Base-by-base conservation (phyloP, 2,888 invertebrate species). In the Mythimna lalbum region DNA sequence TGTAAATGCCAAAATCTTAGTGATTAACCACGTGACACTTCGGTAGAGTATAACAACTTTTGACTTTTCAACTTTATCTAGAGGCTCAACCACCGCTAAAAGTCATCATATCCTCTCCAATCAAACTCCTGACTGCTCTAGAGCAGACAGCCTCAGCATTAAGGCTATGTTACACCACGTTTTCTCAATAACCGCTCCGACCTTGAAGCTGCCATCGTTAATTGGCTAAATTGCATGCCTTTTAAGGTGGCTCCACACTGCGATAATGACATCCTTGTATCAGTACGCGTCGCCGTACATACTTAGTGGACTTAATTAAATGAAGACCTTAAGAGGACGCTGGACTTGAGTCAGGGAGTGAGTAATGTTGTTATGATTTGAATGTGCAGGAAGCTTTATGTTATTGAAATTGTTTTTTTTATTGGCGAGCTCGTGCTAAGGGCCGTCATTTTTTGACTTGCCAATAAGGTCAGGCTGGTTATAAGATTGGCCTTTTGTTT, bases 161-260 rank as follows among this genome's bases (percentile, higher is more conserved):
- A 83, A 85, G 80, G 88, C 76, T 67, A 71, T 82, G 81, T 81
- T 81, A 78, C 82, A 83, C 90, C 92, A 92, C 91, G 92, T 92
- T 86, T 85, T 84, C 81, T 89, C 90, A 90, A 93, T 91, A 88
- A 89, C 86, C 76, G 74, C 65, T 53, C 63, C 84, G 92, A 90
- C 94, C 94, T 95, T 95, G 95, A 85, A 71, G 82, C 82, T 88
- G 90, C 93, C 91, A 91, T 90, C 90, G 86, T 87, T 92, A 93
- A 92, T 92, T 91, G 92, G 90, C 90, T 95, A 93, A 95, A 95
- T 94, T 91, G 91, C 93, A 76, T 75, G 62, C 95, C 95, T 88
- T 94, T 90, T 94, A 94, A 86, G 94, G 95, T 73, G 85, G 78
- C 84, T 76, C 87, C 88, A 84, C 82, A 87, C 86, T 77, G 86